phyloP scores from a whole-genome alignment of 2,797 vertebrate genomes.

The Sebastes miniatus region DNA sequence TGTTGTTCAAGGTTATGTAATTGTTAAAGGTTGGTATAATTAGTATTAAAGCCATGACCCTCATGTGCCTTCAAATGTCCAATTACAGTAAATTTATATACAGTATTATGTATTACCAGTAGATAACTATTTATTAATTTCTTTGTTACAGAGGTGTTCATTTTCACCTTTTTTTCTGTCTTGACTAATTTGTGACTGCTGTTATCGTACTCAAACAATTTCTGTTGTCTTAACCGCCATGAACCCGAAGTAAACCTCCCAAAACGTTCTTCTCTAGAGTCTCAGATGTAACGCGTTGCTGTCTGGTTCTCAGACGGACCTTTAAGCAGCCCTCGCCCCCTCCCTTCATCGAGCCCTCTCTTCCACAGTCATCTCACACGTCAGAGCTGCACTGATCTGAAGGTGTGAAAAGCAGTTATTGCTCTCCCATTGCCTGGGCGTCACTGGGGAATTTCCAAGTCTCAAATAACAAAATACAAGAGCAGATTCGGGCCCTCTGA shows the following conservation, averaged over 20 bases:
- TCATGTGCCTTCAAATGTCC: not conserved
- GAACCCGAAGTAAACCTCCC: not conserved
- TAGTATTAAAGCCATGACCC: not conserved
- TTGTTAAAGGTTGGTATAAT: not conserved
- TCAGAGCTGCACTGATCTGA: conserved; percentile 73
- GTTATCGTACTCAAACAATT: not conserved
- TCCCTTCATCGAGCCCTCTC: conserved; percentile 6
- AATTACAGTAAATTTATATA: not conserved
- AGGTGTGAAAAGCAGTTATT: conserved; percentile 68
- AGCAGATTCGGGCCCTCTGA: conserved; percentile 49
- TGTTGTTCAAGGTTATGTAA: not conserved
- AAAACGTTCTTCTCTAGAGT: not conserved
- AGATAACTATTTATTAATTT: not conserved
- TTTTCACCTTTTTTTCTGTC: not conserved
- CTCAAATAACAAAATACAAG: conserved; percentile 64
- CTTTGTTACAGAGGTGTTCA: not conserved
- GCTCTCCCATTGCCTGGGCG: conserved; percentile 48
- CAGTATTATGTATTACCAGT: accelerated
- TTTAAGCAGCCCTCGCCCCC: conserved; percentile 29
- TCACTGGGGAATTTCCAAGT: conserved; percentile 58
- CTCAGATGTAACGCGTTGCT: not conserved
- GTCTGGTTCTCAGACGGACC: conserved; percentile 26
- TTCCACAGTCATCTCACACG: conserved; percentile 48
- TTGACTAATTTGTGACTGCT: not conserved
- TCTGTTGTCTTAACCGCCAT: not conserved